phyloP scores from a whole-genome alignment of 2,888 invertebrate species.

The Meganola albula region DNA sequence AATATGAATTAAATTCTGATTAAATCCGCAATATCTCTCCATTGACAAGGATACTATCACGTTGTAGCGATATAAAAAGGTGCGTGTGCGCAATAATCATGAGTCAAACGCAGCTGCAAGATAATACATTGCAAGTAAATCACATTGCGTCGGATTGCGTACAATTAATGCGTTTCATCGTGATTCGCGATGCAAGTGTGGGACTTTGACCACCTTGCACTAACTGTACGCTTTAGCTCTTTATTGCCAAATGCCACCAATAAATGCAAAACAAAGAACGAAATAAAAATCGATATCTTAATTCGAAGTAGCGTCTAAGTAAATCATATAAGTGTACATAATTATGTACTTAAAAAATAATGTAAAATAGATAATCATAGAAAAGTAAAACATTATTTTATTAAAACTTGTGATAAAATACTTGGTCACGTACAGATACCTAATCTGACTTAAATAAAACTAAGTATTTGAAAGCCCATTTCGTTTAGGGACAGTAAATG shows the following conservation, averaged over 20 bases:
- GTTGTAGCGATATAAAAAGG: constrained; percentile 23
- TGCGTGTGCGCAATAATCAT: constrained; percentile 40
- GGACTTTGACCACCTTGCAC: constrained; percentile 29
- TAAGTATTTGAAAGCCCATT: constrained; percentile 11
- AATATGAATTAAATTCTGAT: too few relatives aligned
- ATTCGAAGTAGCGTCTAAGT: too few relatives aligned
- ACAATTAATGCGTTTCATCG: constrained; percentile 62
- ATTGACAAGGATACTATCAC: constrained; percentile 14
- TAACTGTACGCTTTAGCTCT: too few relatives aligned
- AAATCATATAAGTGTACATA: too few relatives aligned
- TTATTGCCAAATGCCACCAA: too few relatives aligned
- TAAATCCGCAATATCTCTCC: too few relatives aligned
- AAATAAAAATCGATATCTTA: too few relatives aligned
- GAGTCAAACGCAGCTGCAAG: constrained; percentile 68
- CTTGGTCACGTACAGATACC: neutral
- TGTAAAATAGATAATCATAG: too few relatives aligned
- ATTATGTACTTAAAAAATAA: too few relatives aligned
- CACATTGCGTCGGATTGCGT: constrained; percentile 44
- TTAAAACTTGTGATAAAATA: neutral
- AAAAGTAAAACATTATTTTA: neutral
- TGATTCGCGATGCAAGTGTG: constrained; percentile 39
- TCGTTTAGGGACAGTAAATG: constrained; percentile 22
- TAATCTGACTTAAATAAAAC: neutral
- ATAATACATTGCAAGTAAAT: constrained; percentile 58
- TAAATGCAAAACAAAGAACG: too few relatives aligned